These are phyloP conservation scores for Triplophysa siluroides DNA, from an alignment of 2,113 vertebrate species.

Conservation along the genomic window DNA sequence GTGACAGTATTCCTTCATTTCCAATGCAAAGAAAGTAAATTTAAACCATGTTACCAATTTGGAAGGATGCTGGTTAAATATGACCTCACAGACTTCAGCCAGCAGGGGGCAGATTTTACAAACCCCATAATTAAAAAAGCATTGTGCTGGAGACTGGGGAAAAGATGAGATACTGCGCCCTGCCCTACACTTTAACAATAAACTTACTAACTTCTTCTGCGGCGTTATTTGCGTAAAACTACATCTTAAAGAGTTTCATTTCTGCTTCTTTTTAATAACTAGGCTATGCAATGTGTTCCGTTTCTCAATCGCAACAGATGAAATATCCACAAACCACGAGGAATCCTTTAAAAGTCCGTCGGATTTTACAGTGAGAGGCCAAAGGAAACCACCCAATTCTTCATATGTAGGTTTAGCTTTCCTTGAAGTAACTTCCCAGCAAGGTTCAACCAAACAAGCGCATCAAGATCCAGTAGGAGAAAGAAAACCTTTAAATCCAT, in stretches of 20 bases:
- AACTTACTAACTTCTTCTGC: too few relatives aligned
- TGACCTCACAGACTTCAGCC: slow-evolving; percentile 54
- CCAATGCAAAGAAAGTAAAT: not conserved
- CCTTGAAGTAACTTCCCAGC: slow-evolving; percentile 67
- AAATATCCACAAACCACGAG: slow-evolving; percentile 68
- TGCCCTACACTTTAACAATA: slow-evolving; percentile 38
- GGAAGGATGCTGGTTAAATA: slow-evolving; percentile 38
- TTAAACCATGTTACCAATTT: not conserved
- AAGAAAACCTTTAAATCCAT: slow-evolving; percentile 66
- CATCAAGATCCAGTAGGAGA: slow-evolving; percentile 56
- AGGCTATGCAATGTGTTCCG: slow-evolving; percentile 44
- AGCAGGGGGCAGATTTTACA: slow-evolving; percentile 65
- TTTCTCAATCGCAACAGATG: slow-evolving; percentile 43
- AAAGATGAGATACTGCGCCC: slow-evolving; percentile 76
- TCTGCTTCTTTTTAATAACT: slow-evolving; percentile 47
- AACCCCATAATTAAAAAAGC: slow-evolving; percentile 54
- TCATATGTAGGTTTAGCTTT: slow-evolving; percentile 62
- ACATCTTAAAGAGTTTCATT: slow-evolving; percentile 14
- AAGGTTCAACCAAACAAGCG: slow-evolving; percentile 67
- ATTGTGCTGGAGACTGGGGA: slow-evolving; percentile 63
- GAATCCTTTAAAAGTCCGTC: slow-evolving; percentile 72
- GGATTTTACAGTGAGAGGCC: slow-evolving; percentile 58
- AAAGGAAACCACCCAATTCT: slow-evolving; percentile 37
- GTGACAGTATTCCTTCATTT: not conserved
- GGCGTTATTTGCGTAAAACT: not conserved